Conservation (phyloP, 2,113 vertebrate species). For the Syngnathus scovelli region DNA sequence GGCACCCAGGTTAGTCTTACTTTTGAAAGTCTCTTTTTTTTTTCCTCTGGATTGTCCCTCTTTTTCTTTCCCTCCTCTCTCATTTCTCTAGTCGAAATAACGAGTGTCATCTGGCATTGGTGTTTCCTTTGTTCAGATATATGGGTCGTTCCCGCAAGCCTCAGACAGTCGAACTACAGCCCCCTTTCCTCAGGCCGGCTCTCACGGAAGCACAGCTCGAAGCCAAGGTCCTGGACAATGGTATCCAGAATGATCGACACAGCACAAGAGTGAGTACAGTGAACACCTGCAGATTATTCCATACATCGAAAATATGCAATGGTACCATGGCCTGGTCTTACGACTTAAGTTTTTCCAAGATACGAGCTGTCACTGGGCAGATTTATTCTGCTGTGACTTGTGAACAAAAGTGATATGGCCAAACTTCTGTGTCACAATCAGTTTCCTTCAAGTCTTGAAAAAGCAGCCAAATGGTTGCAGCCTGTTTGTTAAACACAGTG, state of each 20-base stretch:
- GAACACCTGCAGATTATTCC: neutral
- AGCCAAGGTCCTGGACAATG: conserved; percentile 90
- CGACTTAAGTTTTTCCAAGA: too few relatives aligned
- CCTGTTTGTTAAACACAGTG: neutral
- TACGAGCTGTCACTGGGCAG: too few relatives aligned
- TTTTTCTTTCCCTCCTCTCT: conserved; percentile 22
- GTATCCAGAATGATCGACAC: conserved; percentile 87
- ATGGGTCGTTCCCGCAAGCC: conserved; percentile 78
- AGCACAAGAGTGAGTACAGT: conserved; percentile 76
- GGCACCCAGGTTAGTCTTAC: conserved; percentile 80
- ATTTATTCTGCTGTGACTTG: too few relatives aligned
- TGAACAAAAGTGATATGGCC: neutral
- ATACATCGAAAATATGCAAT: neutral
- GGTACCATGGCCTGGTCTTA: too few relatives aligned
- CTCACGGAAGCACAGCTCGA: conserved; percentile 78
- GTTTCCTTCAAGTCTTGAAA: too few relatives aligned
- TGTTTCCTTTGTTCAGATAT: conserved; percentile 71
- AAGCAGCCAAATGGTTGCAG: neutral
- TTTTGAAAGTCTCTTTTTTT: conserved; percentile 1
- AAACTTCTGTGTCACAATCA: too few relatives aligned
- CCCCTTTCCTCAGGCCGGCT: conserved; percentile 84
- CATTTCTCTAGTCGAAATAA: conserved; percentile 18
- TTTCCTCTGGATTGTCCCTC: conserved; percentile 20
- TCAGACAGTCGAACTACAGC: conserved; percentile 78
- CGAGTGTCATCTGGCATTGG: neutral